phyloP scores from a whole-genome alignment of 1,140 invertebrate genomes.

The Eupristina koningsbergeri region DNA sequence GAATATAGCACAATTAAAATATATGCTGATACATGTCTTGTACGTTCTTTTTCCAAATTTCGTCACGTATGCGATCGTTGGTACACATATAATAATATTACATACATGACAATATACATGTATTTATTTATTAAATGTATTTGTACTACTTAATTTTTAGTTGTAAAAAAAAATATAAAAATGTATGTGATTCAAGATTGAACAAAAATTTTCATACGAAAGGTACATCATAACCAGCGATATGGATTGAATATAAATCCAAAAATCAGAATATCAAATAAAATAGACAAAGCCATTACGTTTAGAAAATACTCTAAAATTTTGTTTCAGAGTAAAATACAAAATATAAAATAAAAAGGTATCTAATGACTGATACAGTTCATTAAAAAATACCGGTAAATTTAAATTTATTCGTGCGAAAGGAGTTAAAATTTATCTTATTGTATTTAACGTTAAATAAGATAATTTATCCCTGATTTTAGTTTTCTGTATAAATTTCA shows the following conservation, averaged over 20 bases:
- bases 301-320: neutral
- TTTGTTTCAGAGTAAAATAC: neutral
- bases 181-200: too few species aligned
- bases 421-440: neutral
- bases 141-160: too few species aligned
- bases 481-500: neutral
- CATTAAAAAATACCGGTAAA: neutral
- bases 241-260: neutral
- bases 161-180: too few species aligned
- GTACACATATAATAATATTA: too few species aligned
- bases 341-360: neutral
- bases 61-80: too few species aligned
- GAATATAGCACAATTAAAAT: too few species aligned
- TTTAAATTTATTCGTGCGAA: neutral
- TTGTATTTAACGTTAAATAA: neutral
- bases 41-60: too few species aligned
- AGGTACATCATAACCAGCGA: neutral
- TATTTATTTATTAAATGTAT: too few species aligned
- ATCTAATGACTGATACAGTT: too few species aligned
- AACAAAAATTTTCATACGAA: too few species aligned
- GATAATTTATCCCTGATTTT: conserved; percentile 27
- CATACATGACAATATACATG: too few species aligned
- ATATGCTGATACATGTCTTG: too few species aligned
- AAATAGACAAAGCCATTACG: neutral
- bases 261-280: neutral